A percentile compares a stretch with the other conserved stretches of the same genome.
These are phyloP conservation scores for Camponotus floridanus DNA, from an alignment of 1,140 invertebrate genomes.

Conservation along the genomic window DNA sequence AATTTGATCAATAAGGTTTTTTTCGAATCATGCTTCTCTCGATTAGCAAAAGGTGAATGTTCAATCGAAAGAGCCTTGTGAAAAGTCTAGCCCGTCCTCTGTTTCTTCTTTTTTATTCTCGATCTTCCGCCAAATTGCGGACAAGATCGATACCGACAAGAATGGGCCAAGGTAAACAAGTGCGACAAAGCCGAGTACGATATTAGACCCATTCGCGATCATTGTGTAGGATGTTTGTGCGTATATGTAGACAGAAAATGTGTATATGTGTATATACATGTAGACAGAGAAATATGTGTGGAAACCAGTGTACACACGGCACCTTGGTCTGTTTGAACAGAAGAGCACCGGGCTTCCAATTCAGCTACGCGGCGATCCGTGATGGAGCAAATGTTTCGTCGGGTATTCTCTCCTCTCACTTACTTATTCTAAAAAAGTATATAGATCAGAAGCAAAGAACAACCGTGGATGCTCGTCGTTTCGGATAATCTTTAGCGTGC, in stretches of 20 bases:
- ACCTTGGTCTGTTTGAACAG: conserved; percentile 82
- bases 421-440: conserved; percentile 21
- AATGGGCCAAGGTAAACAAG: conserved; percentile 68
- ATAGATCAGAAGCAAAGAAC: not conserved
- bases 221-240: not conserved
- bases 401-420: conserved; percentile 15
- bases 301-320: conserved; percentile 79
- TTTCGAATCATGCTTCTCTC: not conserved
- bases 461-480: not conserved
- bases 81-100: conserved; percentile 10
- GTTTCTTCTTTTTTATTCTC: not conserved
- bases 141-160: conserved; percentile 69
- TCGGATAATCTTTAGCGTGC: not conserved
- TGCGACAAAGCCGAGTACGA: conserved; percentile 72
- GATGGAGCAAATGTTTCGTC: conserved; percentile 62
- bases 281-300: conserved; percentile 5
- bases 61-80: not conserved
- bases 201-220: conserved; percentile 71
- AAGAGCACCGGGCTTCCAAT: conserved; percentile 77
- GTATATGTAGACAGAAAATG: not conserved
- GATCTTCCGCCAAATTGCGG: conserved; percentile 40
- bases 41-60: not conserved
- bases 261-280: conserved; percentile 28
- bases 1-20: not conserved
- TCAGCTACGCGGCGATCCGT: conserved; percentile 78